A percentile compares a stretch with the other conserved stretches of the same genome.
phyloP scores from a whole-genome alignment of 2,888 invertebrate genomes.

The Meteorus colon region DNA sequence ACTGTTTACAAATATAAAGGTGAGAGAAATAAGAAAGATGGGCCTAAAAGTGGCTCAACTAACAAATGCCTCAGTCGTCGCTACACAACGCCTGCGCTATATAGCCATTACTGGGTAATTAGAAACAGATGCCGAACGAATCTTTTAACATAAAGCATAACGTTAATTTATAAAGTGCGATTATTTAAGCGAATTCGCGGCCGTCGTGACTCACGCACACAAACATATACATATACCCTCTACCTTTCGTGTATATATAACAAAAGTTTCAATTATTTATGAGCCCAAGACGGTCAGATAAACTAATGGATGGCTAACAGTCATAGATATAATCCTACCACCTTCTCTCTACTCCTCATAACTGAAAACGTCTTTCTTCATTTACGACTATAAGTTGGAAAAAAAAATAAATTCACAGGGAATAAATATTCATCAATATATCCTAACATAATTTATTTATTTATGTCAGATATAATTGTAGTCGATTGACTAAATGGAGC shows the following conservation, averaged over 20 bases:
- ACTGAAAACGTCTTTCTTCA: too few species aligned
- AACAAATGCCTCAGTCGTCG: conserved; percentile 62
- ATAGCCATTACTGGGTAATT: conserved; percentile 73
- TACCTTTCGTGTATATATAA: conserved; percentile 64
- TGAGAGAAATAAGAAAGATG: conserved; percentile 13
- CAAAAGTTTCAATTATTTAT: conserved; percentile 74
- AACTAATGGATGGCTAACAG: conserved; percentile 59
- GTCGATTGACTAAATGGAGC: too few species aligned
- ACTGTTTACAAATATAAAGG: neutral
- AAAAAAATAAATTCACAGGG: too few species aligned
- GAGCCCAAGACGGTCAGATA: conserved; percentile 63
- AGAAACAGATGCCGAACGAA: conserved; percentile 74
- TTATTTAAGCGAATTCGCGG: conserved; percentile 63
- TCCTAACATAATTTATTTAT: too few species aligned
- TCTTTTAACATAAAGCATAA: conserved; percentile 74
- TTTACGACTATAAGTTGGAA: too few species aligned
- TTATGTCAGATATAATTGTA: too few species aligned
- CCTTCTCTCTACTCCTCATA: conserved; percentile 41
- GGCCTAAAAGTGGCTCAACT: conserved; percentile 25
- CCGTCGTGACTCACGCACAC: conserved; percentile 1
- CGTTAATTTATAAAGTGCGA: conserved; percentile 73
- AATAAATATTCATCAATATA: too few species aligned
- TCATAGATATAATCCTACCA: conserved; percentile 43
- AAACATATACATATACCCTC: conserved; percentile 29
- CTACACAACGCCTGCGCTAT: conserved; percentile 55